Conservation (phyloP, 2,888 invertebrate species). For the Brenthis ino region DNA sequence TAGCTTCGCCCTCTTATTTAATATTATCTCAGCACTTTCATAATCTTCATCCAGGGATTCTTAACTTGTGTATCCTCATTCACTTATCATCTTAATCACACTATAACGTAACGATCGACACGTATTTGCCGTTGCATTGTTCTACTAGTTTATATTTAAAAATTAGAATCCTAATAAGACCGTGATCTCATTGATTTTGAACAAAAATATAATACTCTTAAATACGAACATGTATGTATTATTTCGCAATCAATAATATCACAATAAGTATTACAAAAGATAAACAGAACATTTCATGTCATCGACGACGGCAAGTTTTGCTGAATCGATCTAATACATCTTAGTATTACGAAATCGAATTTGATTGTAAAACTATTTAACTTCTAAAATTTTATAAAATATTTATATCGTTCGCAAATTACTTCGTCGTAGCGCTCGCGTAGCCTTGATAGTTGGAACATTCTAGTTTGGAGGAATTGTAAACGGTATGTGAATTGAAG, state of each 20-base stretch:
- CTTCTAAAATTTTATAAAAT: conserved; percentile 71
- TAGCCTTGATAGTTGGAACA: conserved; percentile 56
- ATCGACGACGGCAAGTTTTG: conserved; percentile 23
- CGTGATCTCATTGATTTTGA: not conserved
- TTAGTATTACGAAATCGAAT: conserved; percentile 75
- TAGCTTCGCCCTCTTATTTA: conserved; percentile 58
- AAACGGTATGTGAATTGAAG: conserved; percentile 52
- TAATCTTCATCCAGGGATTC: conserved; percentile 30
- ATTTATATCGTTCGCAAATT: conserved; percentile 68
- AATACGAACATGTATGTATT: not conserved
- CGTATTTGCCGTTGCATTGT: conserved; percentile 30
- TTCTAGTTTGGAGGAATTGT: conserved; percentile 51
- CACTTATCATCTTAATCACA: conserved; percentile 55
- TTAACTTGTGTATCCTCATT: conserved; percentile 60
- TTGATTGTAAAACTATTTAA: conserved; percentile 65
- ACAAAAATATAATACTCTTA: not conserved
- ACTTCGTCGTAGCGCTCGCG: conserved; percentile 63
- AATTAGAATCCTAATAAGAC: conserved; percentile 6
- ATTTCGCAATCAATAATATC: not conserved
- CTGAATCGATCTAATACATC: conserved; percentile 38
- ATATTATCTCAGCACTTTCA: conserved; percentile 42
- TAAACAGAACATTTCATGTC: conserved; percentile 7
- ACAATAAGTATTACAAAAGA: not conserved
- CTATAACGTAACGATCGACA: conserved; percentile 21
- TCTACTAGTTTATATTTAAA: not conserved